Percentiles rank a stretch among this genome's conserved stretches.
These are phyloP conservation scores for Ctenopoma kingsleyae DNA, from an alignment of 2,797 vertebrate species.

Conservation along the genomic window DNA sequence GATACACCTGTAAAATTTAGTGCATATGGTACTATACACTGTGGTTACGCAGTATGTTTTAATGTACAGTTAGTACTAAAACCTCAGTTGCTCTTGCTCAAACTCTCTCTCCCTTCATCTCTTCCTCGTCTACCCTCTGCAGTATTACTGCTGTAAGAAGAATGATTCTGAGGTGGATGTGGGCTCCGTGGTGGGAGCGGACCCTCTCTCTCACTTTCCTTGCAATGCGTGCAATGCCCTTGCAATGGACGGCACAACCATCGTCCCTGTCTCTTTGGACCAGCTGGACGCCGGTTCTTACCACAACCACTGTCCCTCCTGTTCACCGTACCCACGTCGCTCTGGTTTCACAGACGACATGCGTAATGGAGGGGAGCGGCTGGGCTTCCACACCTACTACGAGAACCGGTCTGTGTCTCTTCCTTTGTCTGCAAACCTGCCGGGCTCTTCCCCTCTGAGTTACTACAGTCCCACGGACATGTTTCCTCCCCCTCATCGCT, in stretches of 20 bases:
- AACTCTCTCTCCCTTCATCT: not conserved
- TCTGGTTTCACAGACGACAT: slow-evolving; percentile 85
- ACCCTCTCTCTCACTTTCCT: slow-evolving; percentile 83
- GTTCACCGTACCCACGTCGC: slow-evolving; percentile 89
- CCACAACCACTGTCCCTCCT: slow-evolving; percentile 86
- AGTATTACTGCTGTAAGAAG: slow-evolving; percentile 98
- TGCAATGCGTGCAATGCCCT: slow-evolving; percentile 93
- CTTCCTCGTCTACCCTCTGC: slow-evolving; percentile 15
- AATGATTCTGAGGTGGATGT: slow-evolving; percentile 87
- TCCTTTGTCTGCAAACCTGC: slow-evolving; percentile 80
- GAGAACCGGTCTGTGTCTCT: slow-evolving; percentile 87
- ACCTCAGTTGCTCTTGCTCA: not conserved
- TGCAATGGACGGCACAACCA: slow-evolving; percentile 85
- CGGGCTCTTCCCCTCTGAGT: slow-evolving; percentile 86
- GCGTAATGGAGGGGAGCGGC: slow-evolving; percentile 90
- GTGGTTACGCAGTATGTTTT: not conserved
- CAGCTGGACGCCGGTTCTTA: slow-evolving; percentile 65
- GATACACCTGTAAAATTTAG: too few species aligned
- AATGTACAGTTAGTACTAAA: not conserved
- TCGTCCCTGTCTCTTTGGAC: slow-evolving; percentile 76
- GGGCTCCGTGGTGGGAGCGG: slow-evolving; percentile 74
- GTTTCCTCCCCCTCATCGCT: slow-evolving; percentile 86
- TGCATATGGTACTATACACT: too few species aligned
- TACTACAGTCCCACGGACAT: slow-evolving; percentile 81
- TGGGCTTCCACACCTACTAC: slow-evolving; percentile 89